Evolutionary conservation across 2,113 vertebrate genomes (phyloP), one percentile per base, ranked within the genome.

Genomic region (Antigone vipio): DNA sequence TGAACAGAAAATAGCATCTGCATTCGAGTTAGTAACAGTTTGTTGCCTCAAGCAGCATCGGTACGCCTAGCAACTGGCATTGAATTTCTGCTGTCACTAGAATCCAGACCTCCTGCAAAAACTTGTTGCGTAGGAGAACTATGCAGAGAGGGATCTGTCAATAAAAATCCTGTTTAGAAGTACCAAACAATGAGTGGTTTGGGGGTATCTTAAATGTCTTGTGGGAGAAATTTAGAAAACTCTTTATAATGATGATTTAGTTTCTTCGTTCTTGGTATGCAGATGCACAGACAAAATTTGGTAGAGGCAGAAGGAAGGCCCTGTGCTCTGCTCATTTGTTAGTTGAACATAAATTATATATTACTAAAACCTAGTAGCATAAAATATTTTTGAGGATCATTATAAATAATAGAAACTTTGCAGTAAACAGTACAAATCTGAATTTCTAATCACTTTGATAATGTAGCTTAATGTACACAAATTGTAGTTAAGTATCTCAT

Each of bases 21-120:
- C 0, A 1, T n/a, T 69, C 24, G 27, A 26, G 12, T 26, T 50
- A 9, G 15, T 5, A 23, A 40, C 2, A 0, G 8, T 63, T 74
- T 35, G 18, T 34, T 68, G 15, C 49, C 81, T 52, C 29, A 53
- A 19, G 49, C 20, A 66, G 30, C 8, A 1, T 15, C 40, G 34
- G 6, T 56, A 2, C 6, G 22, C 6, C 5, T 56, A 34, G 4
- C 18, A 49, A 0, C 7, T 42, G 85, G 6, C 1, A 1, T 2
- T 34, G 15, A 17, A 35, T 40, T 82, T 42, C 16, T 50, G 5
- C 9, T 9, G 0, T 15, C 24, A 10, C 8, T 40, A 11, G 17
- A 81, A 83, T 74, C 53, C 29, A 64, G 47, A 18, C 19, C 75
- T 81, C 22, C 7, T 87, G 18, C 35, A 56, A 53, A 74, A 73